Evolutionary conservation across 2,113 vertebrate species (phyloP), one percentile per base, ranked within the genome.

Genomic region (Columba livia): DNA sequence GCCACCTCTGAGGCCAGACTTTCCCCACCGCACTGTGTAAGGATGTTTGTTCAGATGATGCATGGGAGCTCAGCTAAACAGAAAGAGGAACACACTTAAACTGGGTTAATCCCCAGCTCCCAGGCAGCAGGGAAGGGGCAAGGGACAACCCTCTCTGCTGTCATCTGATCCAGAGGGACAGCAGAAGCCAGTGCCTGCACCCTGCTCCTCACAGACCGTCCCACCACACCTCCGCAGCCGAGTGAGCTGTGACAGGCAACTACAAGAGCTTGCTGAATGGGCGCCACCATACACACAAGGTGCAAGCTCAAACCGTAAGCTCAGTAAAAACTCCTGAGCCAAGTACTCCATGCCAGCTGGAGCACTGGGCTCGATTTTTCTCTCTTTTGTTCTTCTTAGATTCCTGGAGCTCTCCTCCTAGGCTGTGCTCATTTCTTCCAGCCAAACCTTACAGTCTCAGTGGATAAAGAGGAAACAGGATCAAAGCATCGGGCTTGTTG

Each of bases 181-280:
- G 58, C 18, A 56, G 29, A 62, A 75, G 65, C 53, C 0, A 0
- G 21, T 10, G 48, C 23, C 64, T 21, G 34, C 1, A 2, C 28
- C 28, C 65, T 2, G 10, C 50, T 34, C 50, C 58, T 38, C 25
- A 7, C 24, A 8, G 13, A 2, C 50, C 42, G 28, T 8, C 38
- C 74, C 62, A 47, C 10, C 0, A 2, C 32, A 8, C 13, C 44
- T 6, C 12, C 26, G 36, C 15, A 69, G 12, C 0, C 3, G 32
- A 61, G 34, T 3, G 4, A 19, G 13, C 54, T 73, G 25, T 3
- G 60, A n/a, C 40, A 16, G 44, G 26, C 71, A 54, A 70, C 19
- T 10, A 3, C 18, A 29, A 1, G 0, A 31, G 28, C 12, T 31
- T 61, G 36, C n/a, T 8, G 26, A 38, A 40, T 13, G 0, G 0